A percentile compares a stretch with the other conserved stretches of the same genome.
These are phyloP conservation scores for Folsomia manolachei DNA, from an alignment of 2,888 invertebrate genomes.

Conservation along the genomic window DNA sequence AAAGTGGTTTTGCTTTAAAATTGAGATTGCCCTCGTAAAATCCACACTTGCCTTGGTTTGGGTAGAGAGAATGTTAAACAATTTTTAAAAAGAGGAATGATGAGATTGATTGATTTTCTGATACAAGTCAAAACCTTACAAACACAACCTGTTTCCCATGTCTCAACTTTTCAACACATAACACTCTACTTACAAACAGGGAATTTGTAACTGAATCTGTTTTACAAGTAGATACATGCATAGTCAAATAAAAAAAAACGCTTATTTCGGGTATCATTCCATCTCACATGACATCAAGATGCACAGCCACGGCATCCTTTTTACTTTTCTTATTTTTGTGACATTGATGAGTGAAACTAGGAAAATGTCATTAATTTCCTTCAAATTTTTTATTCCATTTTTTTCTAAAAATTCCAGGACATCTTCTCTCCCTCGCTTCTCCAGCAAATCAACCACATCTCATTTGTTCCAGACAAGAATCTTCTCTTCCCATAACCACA, in stretches of 20 bases:
- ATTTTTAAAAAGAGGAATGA: not conserved
- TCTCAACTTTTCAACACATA: conserved; percentile 4
- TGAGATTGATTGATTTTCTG: not conserved
- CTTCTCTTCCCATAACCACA: not conserved
- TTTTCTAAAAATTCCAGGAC: conserved; percentile 17
- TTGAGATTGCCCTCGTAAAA: no score
- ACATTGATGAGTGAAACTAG: conserved; percentile 21
- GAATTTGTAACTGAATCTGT: not conserved
- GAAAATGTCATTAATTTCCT: conserved; percentile 22
- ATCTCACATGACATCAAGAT: not conserved
- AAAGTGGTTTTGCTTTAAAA: no score
- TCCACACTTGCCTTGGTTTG: no score
- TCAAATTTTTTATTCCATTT: conserved; percentile 13
- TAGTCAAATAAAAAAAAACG: conserved; percentile 10
- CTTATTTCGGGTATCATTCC: no score
- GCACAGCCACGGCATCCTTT: not conserved
- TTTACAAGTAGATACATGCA: not conserved
- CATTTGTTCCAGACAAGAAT: conserved; percentile 10
- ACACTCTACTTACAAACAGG: not conserved
- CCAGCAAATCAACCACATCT: not conserved
- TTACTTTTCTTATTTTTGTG: not conserved
- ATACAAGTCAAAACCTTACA: not conserved
- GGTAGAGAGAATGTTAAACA: not conserved
- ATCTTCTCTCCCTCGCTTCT: not conserved
- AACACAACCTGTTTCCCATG: not conserved